Conservation (phyloP, 30 jellyfish, hydroid and myxozoan species). For the Clytia hemisphaerica region DNA sequence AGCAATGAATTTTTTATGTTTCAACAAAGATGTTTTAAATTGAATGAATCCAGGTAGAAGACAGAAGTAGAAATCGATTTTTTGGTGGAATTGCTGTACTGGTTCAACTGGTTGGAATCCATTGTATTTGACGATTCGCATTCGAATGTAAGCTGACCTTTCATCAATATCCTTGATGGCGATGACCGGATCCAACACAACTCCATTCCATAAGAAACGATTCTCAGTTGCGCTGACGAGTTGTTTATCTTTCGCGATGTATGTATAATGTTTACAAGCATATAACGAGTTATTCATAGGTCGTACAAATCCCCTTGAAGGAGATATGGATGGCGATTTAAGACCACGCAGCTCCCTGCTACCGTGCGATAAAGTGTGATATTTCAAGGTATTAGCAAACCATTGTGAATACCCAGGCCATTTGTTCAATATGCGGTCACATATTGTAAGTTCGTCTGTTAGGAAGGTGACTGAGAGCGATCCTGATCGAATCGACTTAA, state of each 20-base stretch:
- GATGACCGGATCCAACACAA: slow-evolving; percentile 2
- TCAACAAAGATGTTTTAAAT: slow-evolving; percentile 13
- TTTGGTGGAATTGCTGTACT: not conserved
- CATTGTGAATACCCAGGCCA: slow-evolving; percentile 30
- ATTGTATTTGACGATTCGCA: not conserved
- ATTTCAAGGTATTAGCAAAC: slow-evolving; percentile 14
- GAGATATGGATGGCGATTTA: not conserved
- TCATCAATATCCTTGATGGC: slow-evolving; percentile 1
- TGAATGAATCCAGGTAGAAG: slow-evolving; percentile 20
- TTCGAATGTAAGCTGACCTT: not conserved
- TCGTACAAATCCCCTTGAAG: not conserved
- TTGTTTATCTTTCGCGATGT: not conserved
- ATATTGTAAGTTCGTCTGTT: slow-evolving; percentile 1
- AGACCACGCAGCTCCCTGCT: slow-evolving; percentile 13
- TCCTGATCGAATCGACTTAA: slow-evolving; percentile 1
- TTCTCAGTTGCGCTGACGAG: not conserved
- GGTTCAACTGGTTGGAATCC: slow-evolving; percentile 5
- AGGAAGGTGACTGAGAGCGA: not conserved
- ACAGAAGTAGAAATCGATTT: slow-evolving; percentile 10
- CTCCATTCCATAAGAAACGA: slow-evolving; percentile 12
- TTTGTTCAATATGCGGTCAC: not conserved
- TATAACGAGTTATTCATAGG: not conserved
- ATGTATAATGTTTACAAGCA: slow-evolving; percentile 5
- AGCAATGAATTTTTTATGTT: not conserved
- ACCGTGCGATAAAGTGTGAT: slow-evolving; percentile 15